Percentiles rank a stretch among this genome's conserved stretches.
Conservation (phyloP, 2,888 invertebrate species). For the Meteorus colon region DNA sequence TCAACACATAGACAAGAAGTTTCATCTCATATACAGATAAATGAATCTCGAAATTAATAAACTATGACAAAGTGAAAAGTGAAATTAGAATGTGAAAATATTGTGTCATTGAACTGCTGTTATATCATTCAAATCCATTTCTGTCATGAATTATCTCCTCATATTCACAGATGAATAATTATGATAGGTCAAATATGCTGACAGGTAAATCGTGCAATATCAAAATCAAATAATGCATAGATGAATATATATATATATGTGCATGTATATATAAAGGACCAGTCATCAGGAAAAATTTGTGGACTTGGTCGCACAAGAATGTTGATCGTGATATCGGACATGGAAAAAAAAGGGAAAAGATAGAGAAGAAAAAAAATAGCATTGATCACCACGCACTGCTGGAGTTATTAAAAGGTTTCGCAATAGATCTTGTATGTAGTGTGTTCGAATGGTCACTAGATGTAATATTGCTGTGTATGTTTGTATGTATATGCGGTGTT, state of each 20-base stretch:
- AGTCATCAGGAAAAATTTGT: constrained; percentile 18
- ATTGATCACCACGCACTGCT: constrained; percentile 17
- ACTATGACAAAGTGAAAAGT: background rate
- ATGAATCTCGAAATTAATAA: background rate
- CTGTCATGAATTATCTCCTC: background rate
- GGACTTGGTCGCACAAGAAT: constrained; percentile 15
- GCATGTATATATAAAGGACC: background rate
- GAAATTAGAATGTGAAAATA: constrained; percentile 1
- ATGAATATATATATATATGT: too few relatives aligned
- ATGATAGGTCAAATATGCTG: background rate
- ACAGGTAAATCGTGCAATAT: background rate
- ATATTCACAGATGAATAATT: background rate
- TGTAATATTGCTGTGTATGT: background rate
- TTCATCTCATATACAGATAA: background rate
- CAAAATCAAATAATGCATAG: background rate
- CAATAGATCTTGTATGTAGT: background rate
- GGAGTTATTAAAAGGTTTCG: constrained; percentile 26
- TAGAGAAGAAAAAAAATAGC: background rate
- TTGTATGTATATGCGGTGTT: background rate
- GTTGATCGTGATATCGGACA: constrained; percentile 11
- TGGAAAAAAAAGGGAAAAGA: background rate
- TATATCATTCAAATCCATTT: background rate
- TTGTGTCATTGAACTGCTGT: background rate
- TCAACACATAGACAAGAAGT: background rate
- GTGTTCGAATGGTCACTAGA: background rate